Evolutionary conservation across 64 coral and sea anemone genomes (phyloP).

Genomic region (Stichodactyla mertensii): DNA sequence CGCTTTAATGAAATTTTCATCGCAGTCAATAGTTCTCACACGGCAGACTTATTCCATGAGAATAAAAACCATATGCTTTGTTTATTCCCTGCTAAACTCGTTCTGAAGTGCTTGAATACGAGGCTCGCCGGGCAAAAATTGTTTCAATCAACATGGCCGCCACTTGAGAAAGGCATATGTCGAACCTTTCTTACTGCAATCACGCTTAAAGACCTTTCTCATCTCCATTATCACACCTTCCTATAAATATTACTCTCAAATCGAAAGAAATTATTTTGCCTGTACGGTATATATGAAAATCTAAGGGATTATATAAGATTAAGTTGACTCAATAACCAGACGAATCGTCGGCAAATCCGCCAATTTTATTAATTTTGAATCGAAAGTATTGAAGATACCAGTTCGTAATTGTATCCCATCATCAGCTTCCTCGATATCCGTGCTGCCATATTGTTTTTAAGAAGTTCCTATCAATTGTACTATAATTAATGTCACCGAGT

Average conservation of each 20-base stretch:
- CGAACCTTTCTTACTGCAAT: neutral
- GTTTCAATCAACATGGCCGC: too few relatives aligned
- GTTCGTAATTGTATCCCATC: slow-evolving; percentile 12
- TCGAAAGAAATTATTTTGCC: neutral
- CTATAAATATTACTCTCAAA: neutral
- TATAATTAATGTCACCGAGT: neutral
- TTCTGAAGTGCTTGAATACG: too few relatives aligned
- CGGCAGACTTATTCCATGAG: too few relatives aligned
- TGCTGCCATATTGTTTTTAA: neutral
- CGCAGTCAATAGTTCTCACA: too few relatives aligned
- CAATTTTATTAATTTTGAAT: neutral
- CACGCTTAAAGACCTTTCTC: neutral
- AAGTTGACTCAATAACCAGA: neutral
- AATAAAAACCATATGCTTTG: too few relatives aligned
- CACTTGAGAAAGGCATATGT: neutral
- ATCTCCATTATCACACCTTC: neutral
- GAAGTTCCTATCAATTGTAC: neutral
- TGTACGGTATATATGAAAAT: neutral
- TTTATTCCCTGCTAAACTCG: too few relatives aligned
- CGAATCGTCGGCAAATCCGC: neutral
- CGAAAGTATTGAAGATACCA: neutral
- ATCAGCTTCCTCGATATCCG: neutral
- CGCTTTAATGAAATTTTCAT: too few relatives aligned
- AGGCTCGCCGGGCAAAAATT: too few relatives aligned
- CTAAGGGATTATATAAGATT: neutral